These are phyloP conservation scores for Peucedramus taeniatus DNA, from an alignment of 2,113 vertebrate species.

Conservation along the genomic window DNA sequence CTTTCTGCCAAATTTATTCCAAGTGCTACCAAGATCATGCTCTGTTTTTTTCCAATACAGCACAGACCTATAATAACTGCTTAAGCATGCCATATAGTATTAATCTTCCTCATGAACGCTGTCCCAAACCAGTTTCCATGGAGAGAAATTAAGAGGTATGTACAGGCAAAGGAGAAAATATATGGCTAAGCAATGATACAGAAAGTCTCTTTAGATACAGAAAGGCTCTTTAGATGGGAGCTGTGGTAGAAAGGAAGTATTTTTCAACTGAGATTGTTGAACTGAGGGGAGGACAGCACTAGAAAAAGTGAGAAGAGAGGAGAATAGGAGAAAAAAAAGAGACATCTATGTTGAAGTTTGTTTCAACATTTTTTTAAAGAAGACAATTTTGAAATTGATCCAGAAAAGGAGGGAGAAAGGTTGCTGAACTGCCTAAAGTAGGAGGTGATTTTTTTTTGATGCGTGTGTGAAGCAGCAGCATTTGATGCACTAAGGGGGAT, in stretches of 20 bases:
- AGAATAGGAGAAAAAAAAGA: neutral
- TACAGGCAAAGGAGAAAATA: constrained; percentile 45
- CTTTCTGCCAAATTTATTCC: neutral
- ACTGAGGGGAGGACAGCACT: neutral
- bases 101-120: constrained; percentile 37
- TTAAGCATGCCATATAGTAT: constrained; percentile 27
- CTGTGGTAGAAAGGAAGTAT: neutral
- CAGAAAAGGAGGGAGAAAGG: neutral
- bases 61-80: neutral
- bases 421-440: neutral
- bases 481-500: neutral
- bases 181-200: constrained; percentile 17
- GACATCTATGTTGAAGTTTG: neutral
- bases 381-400: neutral
- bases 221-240: neutral
- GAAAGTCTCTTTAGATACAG: constrained; percentile 17
- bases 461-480: neutral
- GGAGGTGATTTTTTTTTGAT: neutral
- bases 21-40: neutral
- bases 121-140: constrained; percentile 44
- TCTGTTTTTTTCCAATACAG: constrained; percentile 1
- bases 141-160: constrained; percentile 49
- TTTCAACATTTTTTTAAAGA: constrained; percentile 8
- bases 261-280: neutral
- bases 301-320: neutral